A percentile compares a stretch with the other conserved stretches of the same genome.
phyloP scores from a whole-genome alignment of 2,888 invertebrate genomes.

The Deroplatys truncata region DNA sequence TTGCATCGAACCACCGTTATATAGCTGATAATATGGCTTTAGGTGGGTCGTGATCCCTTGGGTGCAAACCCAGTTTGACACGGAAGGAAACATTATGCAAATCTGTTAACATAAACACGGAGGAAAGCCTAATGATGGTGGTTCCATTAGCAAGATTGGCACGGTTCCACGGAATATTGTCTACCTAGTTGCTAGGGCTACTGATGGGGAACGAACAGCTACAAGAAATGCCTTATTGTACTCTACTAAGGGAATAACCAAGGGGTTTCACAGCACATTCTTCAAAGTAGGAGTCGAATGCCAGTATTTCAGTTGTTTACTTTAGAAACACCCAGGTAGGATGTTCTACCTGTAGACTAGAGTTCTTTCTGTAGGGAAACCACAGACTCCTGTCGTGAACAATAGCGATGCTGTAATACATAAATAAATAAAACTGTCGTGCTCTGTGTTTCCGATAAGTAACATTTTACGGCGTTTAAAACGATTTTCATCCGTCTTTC shows the following conservation, averaged over 20 bases:
- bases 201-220: background rate
- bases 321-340: background rate
- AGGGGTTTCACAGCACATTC: background rate
- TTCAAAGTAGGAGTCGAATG: background rate
- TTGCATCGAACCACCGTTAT: background rate
- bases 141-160: background rate
- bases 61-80: background rate
- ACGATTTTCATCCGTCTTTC: too few species aligned
- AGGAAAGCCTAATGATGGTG: background rate
- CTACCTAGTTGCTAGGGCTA: background rate
- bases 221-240: background rate
- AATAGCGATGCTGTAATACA: too few species aligned
- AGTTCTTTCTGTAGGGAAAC: too few species aligned
- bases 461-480: too few species aligned
- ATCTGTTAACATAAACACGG: background rate
- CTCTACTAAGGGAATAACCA: background rate
- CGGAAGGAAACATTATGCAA: background rate
- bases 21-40: background rate
- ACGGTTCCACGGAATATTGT: background rate
- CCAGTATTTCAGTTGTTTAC: background rate
- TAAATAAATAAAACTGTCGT: too few species aligned
- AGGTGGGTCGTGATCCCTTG: background rate
- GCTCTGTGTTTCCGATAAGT: too few species aligned
- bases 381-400: too few species aligned
- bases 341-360: too few species aligned